A percentile compares a stretch with the other conserved stretches of the same genome.
phyloP scores from a whole-genome alignment of 2,888 invertebrate species.

The Caprella mutica region DNA sequence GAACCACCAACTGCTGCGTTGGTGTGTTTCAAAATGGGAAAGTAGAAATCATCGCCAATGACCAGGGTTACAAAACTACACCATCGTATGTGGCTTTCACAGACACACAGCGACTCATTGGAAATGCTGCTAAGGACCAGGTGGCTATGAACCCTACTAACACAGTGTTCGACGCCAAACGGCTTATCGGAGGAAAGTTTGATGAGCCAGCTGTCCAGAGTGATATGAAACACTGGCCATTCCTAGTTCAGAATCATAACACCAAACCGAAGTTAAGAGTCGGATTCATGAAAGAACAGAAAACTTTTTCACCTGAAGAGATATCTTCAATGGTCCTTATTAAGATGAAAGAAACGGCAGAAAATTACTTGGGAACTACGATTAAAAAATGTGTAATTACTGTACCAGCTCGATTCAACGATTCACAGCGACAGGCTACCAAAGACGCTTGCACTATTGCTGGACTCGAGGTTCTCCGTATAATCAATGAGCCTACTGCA shows the following conservation, averaged over 20 bases:
- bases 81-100: constrained; percentile 41
- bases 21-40: constrained; percentile 12
- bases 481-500: constrained; percentile 82
- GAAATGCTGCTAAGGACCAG: constrained; percentile 41
- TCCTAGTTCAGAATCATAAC: constrained; percentile 43
- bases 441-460: constrained; percentile 65
- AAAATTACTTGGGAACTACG: constrained; percentile 70
- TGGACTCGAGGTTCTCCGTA: constrained; percentile 73
- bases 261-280: constrained; percentile 47
- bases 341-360: constrained; percentile 55
- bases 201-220: constrained; percentile 43
- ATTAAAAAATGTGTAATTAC: constrained; percentile 80
- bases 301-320: constrained; percentile 53
- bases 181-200: constrained; percentile 45
- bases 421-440: constrained; percentile 81
- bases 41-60: constrained; percentile 20
- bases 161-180: constrained; percentile 41
- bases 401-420: constrained; percentile 83
- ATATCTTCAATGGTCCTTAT: constrained; percentile 50
- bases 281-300: constrained; percentile 51
- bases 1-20: constrained; percentile 48
- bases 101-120: constrained; percentile 40
- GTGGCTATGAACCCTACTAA: constrained; percentile 43
- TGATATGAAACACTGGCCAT: constrained; percentile 55
- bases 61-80: constrained; percentile 39